Base-by-base conservation (phyloP, 2,113 vertebrate species). In the Hippocampus mohnikei region DNA sequence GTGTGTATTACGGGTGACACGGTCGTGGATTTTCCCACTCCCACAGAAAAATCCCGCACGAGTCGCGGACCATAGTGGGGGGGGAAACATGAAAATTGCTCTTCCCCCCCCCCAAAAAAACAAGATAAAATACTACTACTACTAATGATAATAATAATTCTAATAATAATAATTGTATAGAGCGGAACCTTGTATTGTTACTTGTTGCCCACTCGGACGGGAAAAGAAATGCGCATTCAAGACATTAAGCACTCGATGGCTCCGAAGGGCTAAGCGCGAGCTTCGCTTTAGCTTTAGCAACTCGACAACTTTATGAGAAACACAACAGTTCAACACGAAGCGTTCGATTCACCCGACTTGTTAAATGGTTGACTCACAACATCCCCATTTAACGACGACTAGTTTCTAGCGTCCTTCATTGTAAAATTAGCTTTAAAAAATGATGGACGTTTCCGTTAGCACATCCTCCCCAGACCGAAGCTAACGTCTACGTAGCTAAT, bases 151-250 rank as follows among this genome's bases (percentile, higher is more conserved):
- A 33, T 33, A 33, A 37, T 37, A 33, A 33, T 33, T 5, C n/a
- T n/a, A n/a, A 33, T 5, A 5, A 33, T 33, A 37, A 37, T 37
- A 6, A 37, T 37, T 37, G 6, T 6, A 37, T 6, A 37, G 33
- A 15, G 12, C 2, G 73, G 73, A 82, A 72, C 80, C 46, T 23
- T 21, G 58, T 61, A 13, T 71, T 23, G 0, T 25, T 13, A 11
- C 13, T 41, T 40, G 74, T n/a, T 75, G 2, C 41, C 13, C 15
- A 70, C 59, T 66, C 81, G 84, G 81, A 81, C 67, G 3, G 23
- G 44, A 46, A 10, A 33, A 27, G 33, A 6, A 46, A 21, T 69
- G 66, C 68, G 66, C 76, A 68, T 13, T 50, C 46, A 65, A 73
- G n/a, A 72, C 70, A 83, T 40, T 37, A 27, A 9, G 13, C 63